Base-by-base conservation (phyloP, 2,113 vertebrate genomes). In the Neolamprologus tretocephalus region DNA sequence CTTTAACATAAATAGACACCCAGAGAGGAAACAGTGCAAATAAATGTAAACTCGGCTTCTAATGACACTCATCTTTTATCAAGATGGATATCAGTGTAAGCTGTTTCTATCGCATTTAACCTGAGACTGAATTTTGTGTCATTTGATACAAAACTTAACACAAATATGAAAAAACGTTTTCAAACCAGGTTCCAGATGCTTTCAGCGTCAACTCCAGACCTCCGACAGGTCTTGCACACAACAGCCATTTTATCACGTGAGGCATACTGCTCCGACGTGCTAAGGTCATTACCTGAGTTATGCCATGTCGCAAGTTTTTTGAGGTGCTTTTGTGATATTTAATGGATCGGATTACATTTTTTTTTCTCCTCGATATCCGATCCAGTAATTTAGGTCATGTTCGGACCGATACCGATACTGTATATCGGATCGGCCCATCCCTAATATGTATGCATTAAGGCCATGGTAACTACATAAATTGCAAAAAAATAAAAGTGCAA, bases 341-440 rank as follows among this genome's bases (percentile, higher is more conserved):
- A 33, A 61, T 33, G 28, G 28, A 33, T 61, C 2, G 1, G 28
- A 61, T 19, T 61, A 61, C 5, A 0, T 61, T 61, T 61, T 33
- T 57, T 61, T 28, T 33, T 33, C 5, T 11, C 58, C 28, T 19
- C 2, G 5, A 33, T 3, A 33, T 61, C 26, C 1, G 28, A 61
- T 61, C 58, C 16, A 61, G 5, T 33, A 61, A 33, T 2, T 33
- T 61, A 33, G 57, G 28, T 61, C 57, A 61, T 28, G 28, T 2
- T 19, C 2, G 0, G 55, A 58, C 26, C 0, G 1, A 53, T n/a
- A 21, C 51, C 6, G 3, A 61, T 61, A 61, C 28, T 19, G 5
- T 33, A 61, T 10, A 61, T 61, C 0, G 1, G 57, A 61, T 61
- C 8, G 2, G 57, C 57, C 57, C 26, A 61, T 61, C 57, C 57